Base-by-base conservation (phyloP, 2,113 vertebrate genomes). In the Grus americana region DNA sequence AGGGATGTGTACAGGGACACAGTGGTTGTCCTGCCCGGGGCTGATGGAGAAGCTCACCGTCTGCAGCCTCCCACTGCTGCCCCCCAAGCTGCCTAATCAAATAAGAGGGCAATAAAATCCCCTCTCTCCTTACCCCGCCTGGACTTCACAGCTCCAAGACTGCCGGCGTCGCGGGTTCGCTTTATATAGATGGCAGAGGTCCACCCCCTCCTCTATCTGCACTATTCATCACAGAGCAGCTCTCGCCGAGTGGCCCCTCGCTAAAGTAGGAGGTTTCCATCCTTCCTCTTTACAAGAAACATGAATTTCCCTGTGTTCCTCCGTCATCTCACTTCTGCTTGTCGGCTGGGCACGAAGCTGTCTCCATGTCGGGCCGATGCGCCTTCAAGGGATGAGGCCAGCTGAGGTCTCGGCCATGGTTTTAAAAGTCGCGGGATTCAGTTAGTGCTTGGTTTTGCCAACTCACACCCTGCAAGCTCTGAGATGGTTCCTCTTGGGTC, bases 261-360 rank as follows among this genome's bases (percentile, higher is more conserved):
- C 34, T 58, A 0, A 66, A 34, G 63, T 44, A 93, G 40, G 27
- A 13, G 11, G 47, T 65, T 79, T 50, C 54, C 70, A 34, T 49
- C 50, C 65, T 62, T 89, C 32, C 29, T n/a, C 38, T 65, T 32
- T 11, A 19, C 11, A 3, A 63, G 61, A 52, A 6, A 1, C 38
- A 10, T 0, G 6, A 40, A 23, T 40, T 82, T 65, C 40, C 61
- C 32, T 10, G 67, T 30, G 32, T 42, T 12, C 44, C 46, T 84
- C 68, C 4, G 0, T 26, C 57, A 15, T 3, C 58, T 30, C 0
- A 0, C 47, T 46, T 7, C 66, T 38, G 47, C 74, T 14, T 3
- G 0, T 34, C 10, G 1, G 2, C 36, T 4, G 17, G 78, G 58
- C 63, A 18, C 2, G 1, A 12, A 71, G n/a, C 29, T 0, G 1